These are phyloP conservation scores for Brevimyrus niger DNA, from an alignment of 2,113 vertebrate species.

Conservation along the genomic window DNA sequence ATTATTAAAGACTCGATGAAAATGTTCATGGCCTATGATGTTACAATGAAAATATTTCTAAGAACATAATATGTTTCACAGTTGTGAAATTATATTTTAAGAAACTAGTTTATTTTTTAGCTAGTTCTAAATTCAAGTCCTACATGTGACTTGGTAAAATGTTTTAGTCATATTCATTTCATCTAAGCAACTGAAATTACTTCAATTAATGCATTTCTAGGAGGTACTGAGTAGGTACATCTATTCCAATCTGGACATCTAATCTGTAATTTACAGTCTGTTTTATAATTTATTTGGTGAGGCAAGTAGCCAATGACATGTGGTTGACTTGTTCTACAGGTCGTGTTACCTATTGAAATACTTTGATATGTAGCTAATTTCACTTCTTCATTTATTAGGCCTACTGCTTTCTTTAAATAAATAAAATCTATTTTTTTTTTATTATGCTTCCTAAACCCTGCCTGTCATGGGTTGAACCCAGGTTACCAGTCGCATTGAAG, in stretches of 20 bases:
- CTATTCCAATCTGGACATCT: too few relatives aligned
- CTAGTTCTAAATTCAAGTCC: background rate
- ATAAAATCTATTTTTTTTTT: background rate
- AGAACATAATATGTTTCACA: background rate
- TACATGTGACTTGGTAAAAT: background rate
- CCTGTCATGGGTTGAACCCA: background rate
- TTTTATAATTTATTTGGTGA: background rate
- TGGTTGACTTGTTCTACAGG: background rate
- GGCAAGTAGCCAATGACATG: background rate
- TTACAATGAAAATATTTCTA: background rate
- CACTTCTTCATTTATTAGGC: background rate
- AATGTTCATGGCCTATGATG: background rate
- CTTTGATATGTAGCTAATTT: background rate
- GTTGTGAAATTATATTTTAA: background rate
- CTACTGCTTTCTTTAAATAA: background rate
- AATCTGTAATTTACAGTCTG: background rate
- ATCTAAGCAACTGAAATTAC: background rate
- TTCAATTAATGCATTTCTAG: background rate
- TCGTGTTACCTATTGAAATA: background rate
- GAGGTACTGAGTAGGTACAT: background rate
- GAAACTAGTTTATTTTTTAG: background rate
- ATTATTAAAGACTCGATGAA: background rate
- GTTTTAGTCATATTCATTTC: background rate
- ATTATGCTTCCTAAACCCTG: background rate
- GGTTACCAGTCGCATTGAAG: background rate